Conservation (phyloP, 2,888 invertebrate genomes). For the Archips crataeganus region DNA sequence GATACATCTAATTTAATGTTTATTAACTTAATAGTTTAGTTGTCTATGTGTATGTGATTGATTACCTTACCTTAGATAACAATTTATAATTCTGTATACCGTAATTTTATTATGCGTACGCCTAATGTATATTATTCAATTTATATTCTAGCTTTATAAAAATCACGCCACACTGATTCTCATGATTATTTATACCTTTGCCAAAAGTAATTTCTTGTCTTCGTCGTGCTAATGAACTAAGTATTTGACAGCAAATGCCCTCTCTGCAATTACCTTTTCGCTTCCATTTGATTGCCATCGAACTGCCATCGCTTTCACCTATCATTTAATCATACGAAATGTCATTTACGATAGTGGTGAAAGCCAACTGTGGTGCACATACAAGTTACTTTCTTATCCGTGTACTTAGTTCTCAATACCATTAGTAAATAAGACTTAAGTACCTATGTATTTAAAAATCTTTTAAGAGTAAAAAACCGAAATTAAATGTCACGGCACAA, state of each 20-base stretch:
- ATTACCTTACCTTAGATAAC: constrained; percentile 27
- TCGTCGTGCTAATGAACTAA: neutral
- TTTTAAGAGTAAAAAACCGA: too few species aligned
- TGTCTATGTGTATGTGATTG: constrained; percentile 31
- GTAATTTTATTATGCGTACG: constrained; percentile 25
- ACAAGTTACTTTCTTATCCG: too few species aligned
- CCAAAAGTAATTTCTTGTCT: neutral
- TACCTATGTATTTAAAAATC: too few species aligned
- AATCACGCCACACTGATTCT: constrained; percentile 6
- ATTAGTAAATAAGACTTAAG: too few species aligned
- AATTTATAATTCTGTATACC: constrained; percentile 14
- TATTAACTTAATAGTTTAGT: constrained; percentile 30
- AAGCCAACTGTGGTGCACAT: neutral
- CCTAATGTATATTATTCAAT: constrained; percentile 18
- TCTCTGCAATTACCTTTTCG: constrained; percentile 17
- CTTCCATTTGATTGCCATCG: constrained; percentile 13
- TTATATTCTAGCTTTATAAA: constrained; percentile 29
- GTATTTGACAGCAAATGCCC: neutral
- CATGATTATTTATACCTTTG: neutral
- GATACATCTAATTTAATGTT: constrained; percentile 12
- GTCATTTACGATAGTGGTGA: neutral
- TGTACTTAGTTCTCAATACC: too few species aligned
- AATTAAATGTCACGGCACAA: too few species aligned
- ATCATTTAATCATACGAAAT: neutral
- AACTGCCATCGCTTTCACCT: constrained; percentile 19